Conservation (phyloP, 2,797 vertebrate genomes). For the Otolemur crassicaudatus region DNA sequence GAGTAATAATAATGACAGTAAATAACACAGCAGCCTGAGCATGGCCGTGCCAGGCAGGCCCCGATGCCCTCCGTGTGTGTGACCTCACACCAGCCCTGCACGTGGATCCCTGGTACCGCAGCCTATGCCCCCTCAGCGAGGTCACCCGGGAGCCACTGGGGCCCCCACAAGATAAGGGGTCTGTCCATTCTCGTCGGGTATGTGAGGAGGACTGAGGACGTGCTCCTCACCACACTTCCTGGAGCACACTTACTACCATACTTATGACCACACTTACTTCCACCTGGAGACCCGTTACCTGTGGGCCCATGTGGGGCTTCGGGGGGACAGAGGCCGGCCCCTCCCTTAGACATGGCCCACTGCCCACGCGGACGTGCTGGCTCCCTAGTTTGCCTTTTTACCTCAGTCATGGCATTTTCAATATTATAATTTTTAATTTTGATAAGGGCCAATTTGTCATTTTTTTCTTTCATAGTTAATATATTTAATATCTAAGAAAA, state of each 20-base stretch:
- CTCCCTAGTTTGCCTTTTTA: background rate
- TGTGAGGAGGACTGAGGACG: fast-evolving
- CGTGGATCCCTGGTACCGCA: too few species aligned
- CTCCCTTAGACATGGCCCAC: background rate
- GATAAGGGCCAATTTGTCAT: background rate
- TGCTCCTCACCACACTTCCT: fast-evolving
- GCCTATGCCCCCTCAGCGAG: background rate
- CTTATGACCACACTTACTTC: too few species aligned
- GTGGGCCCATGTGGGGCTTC: background rate
- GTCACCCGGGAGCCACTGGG: background rate
- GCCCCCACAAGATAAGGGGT: fast-evolving
- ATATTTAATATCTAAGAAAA: background rate
- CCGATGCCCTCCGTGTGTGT: fast-evolving
- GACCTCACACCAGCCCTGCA: too few species aligned
- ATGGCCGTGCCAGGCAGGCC: background rate
- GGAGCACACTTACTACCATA: too few species aligned
- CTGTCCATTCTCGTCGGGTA: fast-evolving
- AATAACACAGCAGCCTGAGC: fast-evolving
- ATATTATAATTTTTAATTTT: background rate
- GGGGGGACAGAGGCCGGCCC: background rate
- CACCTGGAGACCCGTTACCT: fast-evolving
- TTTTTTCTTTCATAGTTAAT: background rate
- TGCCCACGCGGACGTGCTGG: too few species aligned
- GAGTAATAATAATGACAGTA: too few species aligned
- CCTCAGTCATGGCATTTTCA: background rate